Base-by-base conservation (phyloP, 2,888 invertebrate species). In the Bembecia ichneumoniformis region DNA sequence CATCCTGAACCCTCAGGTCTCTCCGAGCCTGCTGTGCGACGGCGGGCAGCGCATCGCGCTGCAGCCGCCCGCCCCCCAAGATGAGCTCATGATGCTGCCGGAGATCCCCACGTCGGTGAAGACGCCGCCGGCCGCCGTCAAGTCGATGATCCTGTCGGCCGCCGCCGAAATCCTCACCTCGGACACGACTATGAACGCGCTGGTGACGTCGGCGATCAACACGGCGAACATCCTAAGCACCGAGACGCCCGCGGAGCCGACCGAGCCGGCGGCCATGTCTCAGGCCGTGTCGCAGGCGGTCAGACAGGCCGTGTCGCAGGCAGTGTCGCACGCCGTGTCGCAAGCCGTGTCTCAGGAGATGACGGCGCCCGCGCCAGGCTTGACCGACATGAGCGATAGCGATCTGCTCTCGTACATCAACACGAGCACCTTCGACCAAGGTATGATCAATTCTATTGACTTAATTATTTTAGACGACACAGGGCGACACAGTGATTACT, bases 381-480 rank as follows among this genome's bases (percentile, higher is more conserved):
- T 96, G 60, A 93, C 94, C 9, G 91, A 93, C 64, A 94, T 96
- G 92, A 94, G 94, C 56, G 96, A 96, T 76, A 93, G 93, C 77
- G 96, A 96, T 82, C 89, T 96, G 60, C 90, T 96, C 61, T 95
- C 93, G 74, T 94, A 95, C 81, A 96, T 96, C 61, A 95, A 96
- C 87, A 94, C 96, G 48, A 94, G 93, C 88, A 94, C 94, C 76
- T 96, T 96, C 77, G 96, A 95, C 82, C 93, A 92, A 89, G 91
- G 92, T 92, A 88, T 87, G 28, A 28, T 28, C 28, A 28, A 28
- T 28, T 28, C 28, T 28, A 28, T 28, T 5, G 28, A 28, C 28
- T 1, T 28, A 28, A 28, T 28, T 9, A 28, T 28, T 28, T 28
- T 28, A 28, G 28, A 28, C 28, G 28, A 28, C 28, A 28, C 28